These are phyloP conservation scores for Sitodiplosis mosellana DNA, from an alignment of 1,140 invertebrate species.

Conservation along the genomic window DNA sequence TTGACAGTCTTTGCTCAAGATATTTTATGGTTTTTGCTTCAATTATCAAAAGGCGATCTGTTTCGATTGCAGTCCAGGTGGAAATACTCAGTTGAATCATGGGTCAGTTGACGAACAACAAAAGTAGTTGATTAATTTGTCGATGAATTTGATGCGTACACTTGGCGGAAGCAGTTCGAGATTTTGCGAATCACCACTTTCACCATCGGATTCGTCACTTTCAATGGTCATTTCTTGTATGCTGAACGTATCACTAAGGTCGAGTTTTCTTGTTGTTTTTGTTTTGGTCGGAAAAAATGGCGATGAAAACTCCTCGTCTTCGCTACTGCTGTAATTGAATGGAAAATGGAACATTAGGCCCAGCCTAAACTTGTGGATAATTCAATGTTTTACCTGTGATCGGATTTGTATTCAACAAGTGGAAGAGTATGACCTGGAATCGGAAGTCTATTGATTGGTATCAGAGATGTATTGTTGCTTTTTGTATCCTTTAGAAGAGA, in stretches of 20 bases:
- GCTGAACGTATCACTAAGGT: conserved; percentile 22
- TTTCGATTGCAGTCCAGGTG: too few species aligned
- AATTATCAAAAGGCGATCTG: too few species aligned
- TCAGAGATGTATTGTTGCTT: conserved; percentile 17
- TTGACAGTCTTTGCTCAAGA: too few species aligned
- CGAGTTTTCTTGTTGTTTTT: conserved; percentile 15
- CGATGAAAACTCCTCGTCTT: conserved; percentile 21
- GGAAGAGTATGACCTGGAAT: conserved; percentile 19
- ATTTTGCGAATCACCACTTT: conserved; percentile 21
- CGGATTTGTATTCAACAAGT: conserved; percentile 23
- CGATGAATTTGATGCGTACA: conserved; percentile 17
- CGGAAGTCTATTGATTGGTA: conserved; percentile 21
- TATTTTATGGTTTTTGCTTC: too few species aligned
- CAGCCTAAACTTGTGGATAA: too few species aligned
- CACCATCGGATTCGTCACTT: conserved; percentile 18
- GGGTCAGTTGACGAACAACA: conserved; percentile 8
- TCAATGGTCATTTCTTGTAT: conserved; percentile 26
- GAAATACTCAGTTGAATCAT: not conserved
- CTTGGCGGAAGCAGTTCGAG: conserved; percentile 18
- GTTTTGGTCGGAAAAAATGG: conserved; percentile 20
- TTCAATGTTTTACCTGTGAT: conserved; percentile 6
- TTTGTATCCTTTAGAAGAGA: conserved; percentile 13
- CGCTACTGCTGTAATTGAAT: conserved; percentile 3
- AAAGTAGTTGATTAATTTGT: conserved; percentile 19
- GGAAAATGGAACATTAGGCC: too few species aligned